Percentiles rank a stretch among this genome's conserved stretches.
These are phyloP conservation scores for Leptinotarsa juncta DNA, from an alignment of 2,888 invertebrate genomes.

Conservation along the genomic window DNA sequence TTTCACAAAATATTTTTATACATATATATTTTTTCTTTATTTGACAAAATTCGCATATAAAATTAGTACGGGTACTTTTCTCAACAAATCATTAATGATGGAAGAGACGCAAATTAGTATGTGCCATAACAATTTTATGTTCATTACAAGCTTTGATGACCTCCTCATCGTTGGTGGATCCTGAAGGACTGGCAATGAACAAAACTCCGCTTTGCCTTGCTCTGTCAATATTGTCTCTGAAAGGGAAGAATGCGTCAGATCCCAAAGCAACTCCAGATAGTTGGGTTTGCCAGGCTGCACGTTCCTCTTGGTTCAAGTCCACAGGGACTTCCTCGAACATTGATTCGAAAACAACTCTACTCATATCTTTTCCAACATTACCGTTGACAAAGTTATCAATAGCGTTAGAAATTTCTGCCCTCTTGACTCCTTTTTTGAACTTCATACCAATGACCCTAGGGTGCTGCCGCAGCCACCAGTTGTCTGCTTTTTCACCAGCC, in stretches of 20 bases:
- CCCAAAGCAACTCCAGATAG: slow-evolving; percentile 86
- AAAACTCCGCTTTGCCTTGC: slow-evolving; percentile 93
- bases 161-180: slow-evolving; percentile 92
- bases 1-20: no score
- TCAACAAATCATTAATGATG: slow-evolving; percentile 76
- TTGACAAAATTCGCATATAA: no score
- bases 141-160: slow-evolving; percentile 94
- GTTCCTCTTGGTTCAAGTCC: slow-evolving; percentile 76
- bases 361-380: slow-evolving; percentile 91
- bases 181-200: slow-evolving; percentile 93
- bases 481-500: slow-evolving; percentile 96
- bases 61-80: not conserved
- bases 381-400: slow-evolving; percentile 95
- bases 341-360: slow-evolving; percentile 77
- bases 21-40: no score
- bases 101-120: slow-evolving; percentile 92
- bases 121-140: slow-evolving; percentile 86
- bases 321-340: slow-evolving; percentile 82
- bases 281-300: slow-evolving; percentile 75
- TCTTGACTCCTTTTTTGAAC: slow-evolving; percentile 86
- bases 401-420: slow-evolving; percentile 94
- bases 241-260: slow-evolving; percentile 99
- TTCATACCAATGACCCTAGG: slow-evolving; percentile 85
- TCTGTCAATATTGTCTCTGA: slow-evolving; percentile 96
- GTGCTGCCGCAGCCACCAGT: slow-evolving; percentile 98